Evolutionary conservation across 2,113 vertebrate species (phyloP), one percentile per base, ranked within the genome.

Genomic region (Epinephelus moara): DNA sequence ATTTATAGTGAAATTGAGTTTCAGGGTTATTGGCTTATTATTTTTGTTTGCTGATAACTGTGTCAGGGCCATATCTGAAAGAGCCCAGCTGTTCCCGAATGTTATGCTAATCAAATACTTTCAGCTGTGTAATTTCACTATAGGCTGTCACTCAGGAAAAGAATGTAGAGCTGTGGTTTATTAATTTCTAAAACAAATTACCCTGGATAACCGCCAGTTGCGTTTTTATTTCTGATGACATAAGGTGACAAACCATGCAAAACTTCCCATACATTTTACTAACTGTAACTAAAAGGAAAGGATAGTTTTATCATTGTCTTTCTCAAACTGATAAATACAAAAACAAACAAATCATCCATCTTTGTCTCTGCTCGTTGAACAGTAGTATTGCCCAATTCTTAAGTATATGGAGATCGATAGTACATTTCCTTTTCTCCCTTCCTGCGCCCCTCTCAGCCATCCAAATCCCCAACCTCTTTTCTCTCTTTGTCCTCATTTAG

Each of bases 401-500:
- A 52, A 63, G 30, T 69, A 59, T 18, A n/a, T 53, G 12, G 4
- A 56, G 60, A 69, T 59, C 18, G 57, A 33, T 60, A 45, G 23
- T 30, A 12, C 69, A 21, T 49, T 73, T 40, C 33, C 15, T 40
- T 19, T 45, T 17, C 64, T 5, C 10, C 53, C 42, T 52, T 23
- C 27, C 25, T 74, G 14, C 47, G 0, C 6, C n/a, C 10, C 15
- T 19, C 6, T 45, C n/a, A 17, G 45, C 55, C 63, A 60, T 27
- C 17, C 30, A 74, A 86, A 88, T 55, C 61, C 37, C 23, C 37
- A 81, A 70, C 33, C 2, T 77, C 84, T 81, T 90, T 79, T 14
- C 13, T 90, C 40, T 85, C 8, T 86, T 45, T 87, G n/a, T 80
- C 56, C 33, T 79, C 66, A 17, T 80, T 1, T 94, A 99, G 98